Evolutionary conservation across 2,888 invertebrate species (phyloP).

Genomic region (Macrostomum cliftonense): DNA sequence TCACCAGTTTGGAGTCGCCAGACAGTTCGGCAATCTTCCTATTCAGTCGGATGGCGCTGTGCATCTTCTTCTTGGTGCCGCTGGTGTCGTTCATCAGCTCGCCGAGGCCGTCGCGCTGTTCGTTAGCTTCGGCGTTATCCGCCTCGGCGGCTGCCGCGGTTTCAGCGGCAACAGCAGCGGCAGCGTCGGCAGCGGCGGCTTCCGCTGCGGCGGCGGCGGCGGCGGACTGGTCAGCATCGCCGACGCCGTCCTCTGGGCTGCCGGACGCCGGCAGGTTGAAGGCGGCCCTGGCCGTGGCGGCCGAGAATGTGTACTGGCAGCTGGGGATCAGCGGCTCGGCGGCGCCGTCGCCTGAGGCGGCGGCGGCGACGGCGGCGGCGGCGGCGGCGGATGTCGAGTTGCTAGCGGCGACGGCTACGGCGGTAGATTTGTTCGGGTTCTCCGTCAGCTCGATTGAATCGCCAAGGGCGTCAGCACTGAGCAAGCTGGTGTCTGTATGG

Average conservation of each 20-base stretch:
- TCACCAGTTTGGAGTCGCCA: slow-evolving; percentile 6
- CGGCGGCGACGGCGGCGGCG: too few species aligned
- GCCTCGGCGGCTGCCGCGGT: neutral
- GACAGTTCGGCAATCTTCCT: slow-evolving; percentile 8
- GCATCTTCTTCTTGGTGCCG: slow-evolving; percentile 12
- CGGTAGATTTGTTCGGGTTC: too few species aligned
- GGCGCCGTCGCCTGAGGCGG: too few species aligned
- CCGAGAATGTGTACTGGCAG: too few species aligned
- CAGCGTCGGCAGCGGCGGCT: neutral
- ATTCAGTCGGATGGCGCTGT: slow-evolving; percentile 9
- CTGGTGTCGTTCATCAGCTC: neutral
- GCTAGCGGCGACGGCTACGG: too few species aligned
- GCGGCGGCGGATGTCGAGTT: too few species aligned
- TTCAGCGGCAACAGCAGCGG: neutral
- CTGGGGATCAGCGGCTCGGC: too few species aligned
- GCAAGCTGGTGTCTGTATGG: too few species aligned
- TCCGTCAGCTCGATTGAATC: too few species aligned
- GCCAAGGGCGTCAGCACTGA: too few species aligned
- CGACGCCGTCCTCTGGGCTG: neutral
- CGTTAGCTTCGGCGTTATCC: neutral
- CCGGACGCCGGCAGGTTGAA: too few species aligned
- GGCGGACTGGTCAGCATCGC: neutral
- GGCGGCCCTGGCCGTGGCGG: too few species aligned
- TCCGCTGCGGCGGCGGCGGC: neutral
- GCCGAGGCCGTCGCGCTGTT: neutral